Evolutionary conservation across 2,888 invertebrate genomes (phyloP), one percentile per base, ranked within the genome.

Genomic region (Lymantria dispar): DNA sequence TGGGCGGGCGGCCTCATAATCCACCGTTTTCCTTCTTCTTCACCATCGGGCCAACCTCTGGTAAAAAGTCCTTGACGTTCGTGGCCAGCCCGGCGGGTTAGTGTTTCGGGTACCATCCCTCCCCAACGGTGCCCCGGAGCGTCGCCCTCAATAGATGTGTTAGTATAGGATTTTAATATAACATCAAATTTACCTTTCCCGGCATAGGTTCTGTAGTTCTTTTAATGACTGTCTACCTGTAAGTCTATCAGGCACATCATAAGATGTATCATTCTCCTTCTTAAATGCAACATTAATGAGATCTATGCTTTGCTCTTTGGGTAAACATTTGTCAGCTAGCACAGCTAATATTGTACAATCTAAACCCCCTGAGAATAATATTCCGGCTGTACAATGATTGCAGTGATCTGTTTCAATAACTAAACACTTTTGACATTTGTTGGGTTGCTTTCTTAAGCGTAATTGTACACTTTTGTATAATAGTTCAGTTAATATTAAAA

Each of bases 321-420:
- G 86, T 13, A 96, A 84, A 83, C 92, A 95, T 87, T 94, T 93
- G 76, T 97, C 93, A 8, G 96, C 95, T 43, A 98, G 75, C 43
- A 95, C 91, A 30, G 99, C 96, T 61, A 99, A 83, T 64, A 99
- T 94, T n/a, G 98, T 95, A 54, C 98, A 99, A 85, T 99, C 99
- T 38, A 99, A 92, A 12, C 99, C 99, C 39, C 99, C 99, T 58
- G 99, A 99, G 91, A 99, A 99, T 62, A 98, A 89, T 50, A 99
- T 90, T 41, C 95, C 97, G 33, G 97, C 87, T 74, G 95, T 94
- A 30, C 94, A 90, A 83, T 95, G 95, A 42, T 62, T 60, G 68
- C 95, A 95, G 3, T 10, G 33, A 15, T 30, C 40, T 22, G 38
- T 44, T 22, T 47, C 54, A 48, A 71, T 64, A 56, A 64, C 66